Conservation (phyloP, 2,113 vertebrate genomes). For the Mustela nigripes region DNA sequence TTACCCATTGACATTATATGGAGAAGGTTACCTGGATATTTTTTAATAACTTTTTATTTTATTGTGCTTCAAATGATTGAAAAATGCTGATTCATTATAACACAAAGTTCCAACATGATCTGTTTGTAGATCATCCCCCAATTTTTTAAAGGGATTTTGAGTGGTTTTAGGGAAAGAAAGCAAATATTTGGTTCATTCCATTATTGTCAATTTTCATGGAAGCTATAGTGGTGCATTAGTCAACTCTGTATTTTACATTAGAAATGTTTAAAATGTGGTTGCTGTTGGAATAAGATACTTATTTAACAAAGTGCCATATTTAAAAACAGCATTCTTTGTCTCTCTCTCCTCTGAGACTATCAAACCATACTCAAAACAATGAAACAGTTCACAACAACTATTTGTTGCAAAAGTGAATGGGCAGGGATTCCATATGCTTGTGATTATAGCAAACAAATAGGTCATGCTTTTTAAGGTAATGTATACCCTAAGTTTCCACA, state of each 20-base stretch:
- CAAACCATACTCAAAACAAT: neutral
- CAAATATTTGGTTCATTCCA: neutral
- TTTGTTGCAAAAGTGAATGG: slow-evolving; percentile 12
- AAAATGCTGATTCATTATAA: neutral
- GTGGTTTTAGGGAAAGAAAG: slow-evolving; percentile 29
- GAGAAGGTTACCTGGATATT: neutral
- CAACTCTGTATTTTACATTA: slow-evolving; percentile 23
- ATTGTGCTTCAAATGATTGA: neutral
- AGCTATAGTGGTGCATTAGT: neutral
- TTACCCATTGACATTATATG: neutral
- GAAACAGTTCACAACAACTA: neutral
- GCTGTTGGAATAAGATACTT: neutral
- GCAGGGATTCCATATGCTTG: neutral
- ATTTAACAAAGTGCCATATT: neutral
- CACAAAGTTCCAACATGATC: neutral
- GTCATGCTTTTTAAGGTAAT: neutral
- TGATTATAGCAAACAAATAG: slow-evolving; percentile 4
- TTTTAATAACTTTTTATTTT: slow-evolving; percentile 43
- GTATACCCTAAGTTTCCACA: slow-evolving; percentile 32
- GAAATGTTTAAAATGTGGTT: neutral
- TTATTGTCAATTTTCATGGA: neutral
- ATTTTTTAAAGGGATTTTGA: slow-evolving; percentile 16
- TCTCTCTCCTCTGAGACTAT: slow-evolving; percentile 3
- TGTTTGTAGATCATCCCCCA: neutral
- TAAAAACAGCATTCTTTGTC: neutral